Percentiles rank a stretch among this genome's conserved stretches.
phyloP scores from a whole-genome alignment of 2,888 invertebrate species.

The Phania funesta region DNA sequence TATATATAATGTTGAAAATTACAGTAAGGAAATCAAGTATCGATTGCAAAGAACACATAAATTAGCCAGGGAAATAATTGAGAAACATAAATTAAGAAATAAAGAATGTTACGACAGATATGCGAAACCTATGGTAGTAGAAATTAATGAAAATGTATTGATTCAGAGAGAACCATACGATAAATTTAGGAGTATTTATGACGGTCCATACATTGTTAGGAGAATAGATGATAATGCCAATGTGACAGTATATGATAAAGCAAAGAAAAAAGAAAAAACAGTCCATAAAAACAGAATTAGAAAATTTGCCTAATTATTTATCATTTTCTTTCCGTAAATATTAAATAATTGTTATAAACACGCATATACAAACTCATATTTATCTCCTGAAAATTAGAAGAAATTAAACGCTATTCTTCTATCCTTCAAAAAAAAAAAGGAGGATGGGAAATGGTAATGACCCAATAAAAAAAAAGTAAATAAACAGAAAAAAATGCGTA shows the following conservation, averaged over 20 bases:
- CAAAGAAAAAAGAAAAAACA: conserved; percentile 7
- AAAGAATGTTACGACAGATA: too few species aligned
- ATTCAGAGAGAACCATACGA: conserved; percentile 17
- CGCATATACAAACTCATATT: too few species aligned
- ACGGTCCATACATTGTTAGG: conserved; percentile 1
- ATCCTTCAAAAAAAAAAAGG: too few species aligned
- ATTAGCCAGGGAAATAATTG: not conserved
- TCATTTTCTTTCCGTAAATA: too few species aligned
- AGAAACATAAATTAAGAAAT: conserved; percentile 9
- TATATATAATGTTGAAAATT: not conserved
- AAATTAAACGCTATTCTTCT: too few species aligned
- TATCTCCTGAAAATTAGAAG: too few species aligned
- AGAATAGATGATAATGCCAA: not conserved
- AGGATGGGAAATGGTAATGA: too few species aligned
- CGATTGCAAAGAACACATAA: not conserved
- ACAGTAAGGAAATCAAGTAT: conserved; percentile 21
- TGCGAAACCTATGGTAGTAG: not conserved
- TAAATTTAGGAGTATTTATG: not conserved
- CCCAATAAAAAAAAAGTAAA: too few species aligned
- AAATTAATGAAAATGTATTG: conserved; percentile 2
- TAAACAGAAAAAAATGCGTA: too few species aligned
- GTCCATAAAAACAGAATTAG: conserved; percentile 7
- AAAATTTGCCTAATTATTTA: too few species aligned
- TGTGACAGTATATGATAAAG: conserved; percentile 1
- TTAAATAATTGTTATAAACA: too few species aligned